Percentiles rank a stretch among this genome's conserved stretches.
Evolutionary conservation across 2,797 vertebrate species (phyloP).

Genomic region (Poliocrania exsul): DNA sequence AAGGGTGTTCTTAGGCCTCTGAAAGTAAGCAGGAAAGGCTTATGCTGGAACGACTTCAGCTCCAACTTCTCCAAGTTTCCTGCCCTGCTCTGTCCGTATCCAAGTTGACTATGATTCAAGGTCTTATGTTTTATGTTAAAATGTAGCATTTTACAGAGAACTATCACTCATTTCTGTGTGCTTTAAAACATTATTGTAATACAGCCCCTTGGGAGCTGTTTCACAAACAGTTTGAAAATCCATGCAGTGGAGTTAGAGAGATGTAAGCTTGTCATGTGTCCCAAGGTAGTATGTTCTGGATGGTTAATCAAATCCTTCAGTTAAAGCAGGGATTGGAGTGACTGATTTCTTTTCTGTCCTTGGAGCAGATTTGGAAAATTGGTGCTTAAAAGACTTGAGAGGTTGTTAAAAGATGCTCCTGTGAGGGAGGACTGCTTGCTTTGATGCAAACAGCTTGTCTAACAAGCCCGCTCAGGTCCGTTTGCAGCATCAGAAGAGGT

Average conservation of each 20-base stretch:
- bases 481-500: background rate
- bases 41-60: rapidly evolving
- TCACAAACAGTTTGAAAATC: constrained; percentile 15
- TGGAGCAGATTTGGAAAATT: background rate
- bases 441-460: background rate
- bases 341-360: background rate
- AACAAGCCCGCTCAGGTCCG: rapidly evolving
- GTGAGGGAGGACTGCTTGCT: background rate
- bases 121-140: background rate
- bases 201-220: background rate
- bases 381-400: background rate
- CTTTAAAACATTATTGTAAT: background rate
- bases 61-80: background rate
- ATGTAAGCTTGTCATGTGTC: constrained; percentile 1
- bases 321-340: background rate
- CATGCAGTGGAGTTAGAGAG: background rate
- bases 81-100: background rate
- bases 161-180: background rate
- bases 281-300: background rate
- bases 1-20: background rate
- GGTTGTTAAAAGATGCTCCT: background rate
- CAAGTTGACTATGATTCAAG: background rate
- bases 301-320: constrained; percentile 33
- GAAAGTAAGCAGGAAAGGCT: background rate
- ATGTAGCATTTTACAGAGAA: background rate